Evolutionary conservation across 2,888 invertebrate species (phyloP).

Genomic region (Bruchidius siliquastri): DNA sequence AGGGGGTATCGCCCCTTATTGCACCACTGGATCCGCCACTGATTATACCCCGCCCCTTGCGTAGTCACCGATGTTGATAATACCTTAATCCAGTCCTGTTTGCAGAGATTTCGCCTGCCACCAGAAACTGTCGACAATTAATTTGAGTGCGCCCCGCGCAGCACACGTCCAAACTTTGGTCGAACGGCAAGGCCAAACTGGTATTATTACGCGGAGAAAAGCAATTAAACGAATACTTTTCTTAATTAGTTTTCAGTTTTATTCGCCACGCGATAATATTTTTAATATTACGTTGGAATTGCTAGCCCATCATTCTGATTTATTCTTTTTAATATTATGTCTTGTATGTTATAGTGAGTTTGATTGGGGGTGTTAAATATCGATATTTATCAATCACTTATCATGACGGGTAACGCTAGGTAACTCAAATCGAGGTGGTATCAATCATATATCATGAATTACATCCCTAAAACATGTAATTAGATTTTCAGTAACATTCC

Average conservation of each 20-base stretch:
- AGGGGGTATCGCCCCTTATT: no score
- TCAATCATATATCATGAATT: no score
- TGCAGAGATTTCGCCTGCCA: constrained; percentile 39
- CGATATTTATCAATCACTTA: no score
- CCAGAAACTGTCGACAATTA: constrained; percentile 43
- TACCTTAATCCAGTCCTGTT: background rate
- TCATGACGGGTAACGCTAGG: no score
- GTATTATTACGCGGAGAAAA: constrained; percentile 15
- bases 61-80: background rate
- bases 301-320: constrained; percentile 1
- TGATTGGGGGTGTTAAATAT: no score
- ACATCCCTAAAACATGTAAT: no score
- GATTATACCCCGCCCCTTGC: background rate
- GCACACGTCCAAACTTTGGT: constrained; percentile 39
- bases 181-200: constrained; percentile 4
- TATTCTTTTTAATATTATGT: constrained; percentile 1
- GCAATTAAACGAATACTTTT: constrained; percentile 47
- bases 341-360: no score
- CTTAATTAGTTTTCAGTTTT: constrained; percentile 46
- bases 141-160: constrained; percentile 41
- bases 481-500: no score
- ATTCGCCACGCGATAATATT: constrained; percentile 34
- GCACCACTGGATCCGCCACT: no score
- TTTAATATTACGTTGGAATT: constrained; percentile 28
- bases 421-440: no score